Base-by-base conservation (phyloP, 2,797 vertebrate genomes). In the Myotis myotis region DNA sequence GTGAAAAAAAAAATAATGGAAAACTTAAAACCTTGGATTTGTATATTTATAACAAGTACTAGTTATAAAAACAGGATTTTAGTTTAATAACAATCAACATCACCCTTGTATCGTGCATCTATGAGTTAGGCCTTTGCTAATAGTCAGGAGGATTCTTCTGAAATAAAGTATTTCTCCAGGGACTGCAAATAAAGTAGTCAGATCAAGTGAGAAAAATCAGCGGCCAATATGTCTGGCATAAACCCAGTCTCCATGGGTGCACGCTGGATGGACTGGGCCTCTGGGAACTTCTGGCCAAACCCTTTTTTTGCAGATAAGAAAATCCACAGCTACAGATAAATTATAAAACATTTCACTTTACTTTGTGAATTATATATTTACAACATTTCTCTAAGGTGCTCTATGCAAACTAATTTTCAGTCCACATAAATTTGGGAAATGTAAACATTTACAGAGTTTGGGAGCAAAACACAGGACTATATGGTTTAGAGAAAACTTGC, bases 281-380 rank as follows among this genome's bases (percentile, higher is more conserved):
- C 3, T 0, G 23, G 25, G 12, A 36, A 33, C 11, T 75, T 57
- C 28, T 49, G 33, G 2, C 44, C 74, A 44, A 8, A 28, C 13
- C 22, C 5, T 71, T 2, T 23, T 90, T 23, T 86, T 86, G 9
- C 6, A 82, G 41, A 8, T 9, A 55, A 66, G 17, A 47, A 33
- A 47, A 19, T 60, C 30, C 15, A 38, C 19, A 51, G 12, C 44
- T 72, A 81, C 8, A 51, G 25, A 79, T 8, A 66, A 16, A 36
- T 44, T 28, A 38, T 94, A 78, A 86, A 80, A 41, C 49, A 38
- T 2, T 55, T 25, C 53, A 33, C 8, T 79, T 75, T 87, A 30
- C 36, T 78, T 93, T 91, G 41, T 68, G 33, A 75, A 79, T 84
- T 91, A 76, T 74, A 84, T 74, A 89, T 70, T 85, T 36, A 38